Evolutionary conservation across 2,888 invertebrate species (phyloP).

Genomic region (Drosophila neotestacea): DNA sequence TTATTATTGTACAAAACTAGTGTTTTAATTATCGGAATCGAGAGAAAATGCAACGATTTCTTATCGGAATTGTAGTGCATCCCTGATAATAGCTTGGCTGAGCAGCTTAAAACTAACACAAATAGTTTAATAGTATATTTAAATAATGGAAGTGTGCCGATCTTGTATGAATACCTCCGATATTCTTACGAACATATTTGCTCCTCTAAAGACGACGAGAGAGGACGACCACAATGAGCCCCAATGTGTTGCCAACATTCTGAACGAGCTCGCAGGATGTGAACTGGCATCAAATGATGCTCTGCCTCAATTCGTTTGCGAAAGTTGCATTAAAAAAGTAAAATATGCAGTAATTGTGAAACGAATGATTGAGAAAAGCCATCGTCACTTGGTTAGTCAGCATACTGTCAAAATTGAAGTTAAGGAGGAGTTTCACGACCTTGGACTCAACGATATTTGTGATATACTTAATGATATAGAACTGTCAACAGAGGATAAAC

Average conservation of each 20-base stretch:
- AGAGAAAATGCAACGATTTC: neutral
- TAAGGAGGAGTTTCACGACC: neutral
- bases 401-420: neutral
- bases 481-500: neutral
- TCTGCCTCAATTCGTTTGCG: conserved; percentile 29
- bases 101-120: neutral
- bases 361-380: conserved; percentile 10
- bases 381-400: neutral
- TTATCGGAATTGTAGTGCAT: neutral
- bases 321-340: conserved; percentile 8
- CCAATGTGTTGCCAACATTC: conserved; percentile 24
- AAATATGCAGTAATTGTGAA: conserved; percentile 22
- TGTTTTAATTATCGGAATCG: neutral
- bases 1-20: neutral
- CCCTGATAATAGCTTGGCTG: neutral
- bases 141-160: conserved; percentile 29
- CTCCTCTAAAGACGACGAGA: neutral
- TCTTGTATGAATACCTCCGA: conserved; percentile 9
- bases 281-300: neutral
- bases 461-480: conserved; percentile 22
- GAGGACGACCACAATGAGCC: too few species aligned
- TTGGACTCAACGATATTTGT: conserved; percentile 1
- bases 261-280: conserved; percentile 24
- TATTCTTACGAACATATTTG: conserved; percentile 13
- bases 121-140: neutral